A percentile compares a stretch with the other conserved stretches of the same genome.
Conservation (phyloP, 2,113 vertebrate genomes). For the Boulengeromyrus knoepffleri region DNA sequence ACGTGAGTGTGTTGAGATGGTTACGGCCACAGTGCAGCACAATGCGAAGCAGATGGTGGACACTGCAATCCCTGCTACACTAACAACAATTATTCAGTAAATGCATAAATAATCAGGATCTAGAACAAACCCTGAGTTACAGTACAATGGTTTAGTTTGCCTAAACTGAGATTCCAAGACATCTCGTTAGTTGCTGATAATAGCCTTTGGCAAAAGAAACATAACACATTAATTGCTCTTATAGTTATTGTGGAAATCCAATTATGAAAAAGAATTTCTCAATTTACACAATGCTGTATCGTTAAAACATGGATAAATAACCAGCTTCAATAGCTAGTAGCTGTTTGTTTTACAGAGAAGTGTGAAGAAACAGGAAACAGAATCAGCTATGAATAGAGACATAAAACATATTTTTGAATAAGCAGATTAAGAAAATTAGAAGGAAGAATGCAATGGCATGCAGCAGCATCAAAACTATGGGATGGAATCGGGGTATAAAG, state of each 20-base stretch:
- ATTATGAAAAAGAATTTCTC: not conserved
- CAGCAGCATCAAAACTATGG: not conserved
- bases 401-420: not conserved
- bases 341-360: not conserved
- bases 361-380: not conserved
- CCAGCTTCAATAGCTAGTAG: not conserved
- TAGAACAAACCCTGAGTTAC: not conserved
- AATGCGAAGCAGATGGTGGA: not conserved
- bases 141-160: not conserved
- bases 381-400: not conserved
- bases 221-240: not conserved
- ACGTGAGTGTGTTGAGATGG: not conserved
- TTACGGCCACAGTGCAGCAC: not conserved
- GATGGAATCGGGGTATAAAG: not conserved
- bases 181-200: not conserved
- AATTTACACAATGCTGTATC: not conserved
- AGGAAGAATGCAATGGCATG: not conserved
- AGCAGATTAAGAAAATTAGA: not conserved
- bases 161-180: not conserved
- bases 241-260: not conserved
- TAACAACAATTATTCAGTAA: not conserved
- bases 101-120: not conserved
- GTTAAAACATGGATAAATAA: not conserved
- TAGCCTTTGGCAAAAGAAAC: not conserved
- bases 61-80: not conserved